A percentile compares a stretch with the other conserved stretches of the same genome.
phyloP scores from a whole-genome alignment of 2,888 invertebrate species.

The Balanococcus diminutus region DNA sequence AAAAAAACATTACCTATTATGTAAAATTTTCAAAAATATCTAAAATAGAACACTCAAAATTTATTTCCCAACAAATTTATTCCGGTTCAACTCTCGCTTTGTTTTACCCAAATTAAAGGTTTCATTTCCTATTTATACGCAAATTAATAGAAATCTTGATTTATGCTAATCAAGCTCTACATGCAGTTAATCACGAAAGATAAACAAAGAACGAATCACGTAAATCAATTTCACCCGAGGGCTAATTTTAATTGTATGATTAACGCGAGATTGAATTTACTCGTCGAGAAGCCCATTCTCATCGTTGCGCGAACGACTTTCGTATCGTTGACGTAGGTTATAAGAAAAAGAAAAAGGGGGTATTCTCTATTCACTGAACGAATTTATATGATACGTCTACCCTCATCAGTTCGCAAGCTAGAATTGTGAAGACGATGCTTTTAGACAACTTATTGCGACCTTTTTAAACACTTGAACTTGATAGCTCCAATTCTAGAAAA shows the following conservation, averaged over 20 bases:
- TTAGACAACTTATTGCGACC: constrained; percentile 8
- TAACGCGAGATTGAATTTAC: not conserved
- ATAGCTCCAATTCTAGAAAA: not conserved
- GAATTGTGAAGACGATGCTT: not conserved
- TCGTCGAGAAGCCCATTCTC: not conserved
- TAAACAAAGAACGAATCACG: not conserved
- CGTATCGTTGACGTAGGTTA: not conserved
- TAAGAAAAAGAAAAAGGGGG: not conserved
- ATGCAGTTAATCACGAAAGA: not conserved
- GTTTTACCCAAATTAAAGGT: too few relatives aligned
- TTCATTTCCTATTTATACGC: too few relatives aligned
- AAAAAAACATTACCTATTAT: too few relatives aligned
- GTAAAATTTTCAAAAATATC: too few relatives aligned
- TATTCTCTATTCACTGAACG: not conserved
- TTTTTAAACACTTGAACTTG: constrained; percentile 31
- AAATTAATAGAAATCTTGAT: too few relatives aligned
- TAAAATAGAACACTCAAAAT: too few relatives aligned
- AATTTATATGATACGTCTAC: constrained; percentile 27
- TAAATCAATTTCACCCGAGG: not conserved
- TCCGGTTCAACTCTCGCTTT: too few relatives aligned
- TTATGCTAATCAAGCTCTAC: too few relatives aligned
- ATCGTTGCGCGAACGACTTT: not conserved
- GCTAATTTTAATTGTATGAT: not conserved
- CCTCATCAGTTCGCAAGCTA: not conserved
- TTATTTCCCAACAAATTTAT: too few relatives aligned